Evolutionary conservation across 2,797 vertebrate genomes (phyloP), one percentile per base, ranked within the genome.

Genomic region (Steatocranus sp.): DNA sequence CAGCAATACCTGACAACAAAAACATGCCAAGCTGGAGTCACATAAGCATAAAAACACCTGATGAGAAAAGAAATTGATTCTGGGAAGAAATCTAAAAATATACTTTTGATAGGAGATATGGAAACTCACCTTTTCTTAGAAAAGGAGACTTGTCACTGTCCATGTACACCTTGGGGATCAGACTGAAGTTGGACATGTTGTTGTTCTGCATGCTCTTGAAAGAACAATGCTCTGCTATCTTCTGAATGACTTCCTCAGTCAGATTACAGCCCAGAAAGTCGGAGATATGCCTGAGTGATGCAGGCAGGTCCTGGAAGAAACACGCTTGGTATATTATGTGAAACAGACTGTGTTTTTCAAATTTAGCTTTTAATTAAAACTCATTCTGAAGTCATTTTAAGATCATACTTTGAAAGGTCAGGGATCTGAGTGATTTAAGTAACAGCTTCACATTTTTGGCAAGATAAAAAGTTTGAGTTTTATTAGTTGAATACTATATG

Each of bases 131-230:
- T 96, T 97, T 98, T 81, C 97, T 96, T 15, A 97, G 89, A 88
- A 98, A 97, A 7, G 78, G 63, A 10, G 96, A 96, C 3, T 92
- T 96, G 7, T 89, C 81, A 5, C 82, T 68, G 92, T 97, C 92
- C 95, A 97, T 94, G 81, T 97, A 50, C 1, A 85, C 41, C 50
- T 93, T 77, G 0, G 97, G 95, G 66, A 98, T 90, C 86, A 97
- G 86, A 1, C 95, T 95, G 81, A 96, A 97, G 93, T 96, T 98
- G 79, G 96, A 97, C 97, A 98, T 97, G 2, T 4, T 81, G 74
- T 98, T 98, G 82, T 82, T 84, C 88, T 93, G 94, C 97, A 98
- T 98, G 76, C 81, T 89, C 0, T 86, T 58, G 30, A 98, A 98
- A 17, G 93, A 90, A 3, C 96, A 94, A 30, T 97, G 91, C 0